Evolutionary conservation across 2,113 vertebrate species (phyloP).

Genomic region (Forbesichthys papilliferus): DNA sequence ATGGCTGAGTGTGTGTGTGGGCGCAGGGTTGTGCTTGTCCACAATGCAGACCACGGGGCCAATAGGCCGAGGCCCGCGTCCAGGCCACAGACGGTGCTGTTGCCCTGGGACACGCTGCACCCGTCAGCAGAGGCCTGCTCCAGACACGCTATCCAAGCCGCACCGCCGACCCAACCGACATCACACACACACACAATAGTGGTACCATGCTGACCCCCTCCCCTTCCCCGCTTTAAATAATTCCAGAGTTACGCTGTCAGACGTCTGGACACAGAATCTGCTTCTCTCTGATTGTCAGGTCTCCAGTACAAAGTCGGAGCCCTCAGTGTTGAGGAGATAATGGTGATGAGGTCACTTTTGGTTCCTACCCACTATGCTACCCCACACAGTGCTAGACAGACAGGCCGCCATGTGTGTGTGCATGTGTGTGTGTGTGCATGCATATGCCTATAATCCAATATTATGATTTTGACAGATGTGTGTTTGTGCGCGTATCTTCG

Average conservation of each 20-base stretch:
- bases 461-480: not conserved
- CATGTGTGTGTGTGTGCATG: not conserved
- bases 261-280: conserved; percentile 37
- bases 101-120: conserved; percentile 39
- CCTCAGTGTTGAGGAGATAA: conserved; percentile 35
- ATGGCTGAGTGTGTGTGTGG: not conserved
- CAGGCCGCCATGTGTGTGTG: not conserved
- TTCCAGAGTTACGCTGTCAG: conserved; percentile 24
- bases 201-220: conserved; percentile 1
- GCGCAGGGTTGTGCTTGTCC: conserved; percentile 40
- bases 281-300: conserved; percentile 34
- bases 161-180: conserved; percentile 34
- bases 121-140: conserved; percentile 48
- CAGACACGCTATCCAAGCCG: conserved; percentile 34
- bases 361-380: conserved; percentile 29
- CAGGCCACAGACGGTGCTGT: conserved; percentile 44
- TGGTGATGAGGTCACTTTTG: conserved; percentile 59
- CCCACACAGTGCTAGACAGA: not conserved
- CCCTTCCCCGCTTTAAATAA: not conserved
- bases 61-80: conserved; percentile 18
- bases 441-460: not conserved
- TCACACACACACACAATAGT: conserved; percentile 13
- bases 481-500: not conserved
- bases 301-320: conserved; percentile 18
- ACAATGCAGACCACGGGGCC: conserved; percentile 34